Percentiles rank a stretch among this genome's conserved stretches.
Evolutionary conservation across 2,797 vertebrate species (phyloP).

Genomic region (Spheniscus humboldti): DNA sequence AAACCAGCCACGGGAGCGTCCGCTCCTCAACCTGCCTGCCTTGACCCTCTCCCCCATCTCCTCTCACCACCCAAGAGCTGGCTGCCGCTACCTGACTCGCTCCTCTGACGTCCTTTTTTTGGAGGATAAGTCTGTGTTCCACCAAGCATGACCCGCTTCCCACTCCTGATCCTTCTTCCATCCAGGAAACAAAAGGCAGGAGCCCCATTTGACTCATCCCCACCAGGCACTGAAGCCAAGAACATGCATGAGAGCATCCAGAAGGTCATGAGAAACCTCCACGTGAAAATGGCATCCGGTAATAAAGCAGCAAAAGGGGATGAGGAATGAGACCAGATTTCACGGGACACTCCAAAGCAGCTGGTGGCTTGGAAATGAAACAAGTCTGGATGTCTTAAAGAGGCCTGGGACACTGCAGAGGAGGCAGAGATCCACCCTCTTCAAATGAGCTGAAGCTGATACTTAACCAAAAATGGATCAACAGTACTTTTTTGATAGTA

Average conservation of each 20-base stretch:
- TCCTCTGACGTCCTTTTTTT: not conserved
- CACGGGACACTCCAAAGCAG: not conserved
- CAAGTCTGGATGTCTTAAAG: not conserved
- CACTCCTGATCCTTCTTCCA: not conserved
- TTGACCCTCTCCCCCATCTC: not conserved
- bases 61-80: not conserved
- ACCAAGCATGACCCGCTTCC: not conserved
- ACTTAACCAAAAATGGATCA: not conserved
- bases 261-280: not conserved
- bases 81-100: not conserved
- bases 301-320: not conserved
- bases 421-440: not conserved
- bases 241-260: not conserved
- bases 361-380: not conserved
- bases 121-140: not conserved
- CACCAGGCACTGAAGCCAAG: not conserved
- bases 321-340: not conserved
- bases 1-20: not conserved
- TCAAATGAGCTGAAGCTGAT: not conserved
- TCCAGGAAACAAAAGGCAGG: not conserved
- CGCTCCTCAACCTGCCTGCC: not conserved
- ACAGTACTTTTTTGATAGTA: not conserved
- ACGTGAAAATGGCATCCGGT: not conserved
- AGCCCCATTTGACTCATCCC: not conserved
- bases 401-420: not conserved